Conservation (phyloP, 2,797 vertebrate genomes). For the Chloroceryle inda region DNA sequence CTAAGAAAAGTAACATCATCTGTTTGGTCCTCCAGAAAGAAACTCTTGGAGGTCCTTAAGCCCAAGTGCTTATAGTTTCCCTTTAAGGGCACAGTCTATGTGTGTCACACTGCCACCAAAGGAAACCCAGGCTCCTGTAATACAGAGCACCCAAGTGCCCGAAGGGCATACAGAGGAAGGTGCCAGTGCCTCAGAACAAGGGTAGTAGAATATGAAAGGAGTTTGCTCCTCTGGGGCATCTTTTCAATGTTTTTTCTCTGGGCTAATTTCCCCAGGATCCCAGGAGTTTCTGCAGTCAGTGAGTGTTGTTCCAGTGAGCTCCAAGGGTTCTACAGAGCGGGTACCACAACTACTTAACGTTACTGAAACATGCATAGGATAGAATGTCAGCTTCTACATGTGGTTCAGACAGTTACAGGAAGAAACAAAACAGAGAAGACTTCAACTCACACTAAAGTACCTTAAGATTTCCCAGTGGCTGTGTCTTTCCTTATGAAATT, state of each 20-base stretch:
- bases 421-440: background rate
- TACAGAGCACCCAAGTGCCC: background rate
- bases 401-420: background rate
- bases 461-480: background rate
- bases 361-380: background rate
- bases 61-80: accelerated
- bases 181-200: background rate
- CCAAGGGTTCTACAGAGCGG: accelerated
- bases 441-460: background rate
- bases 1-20: background rate
- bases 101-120: background rate
- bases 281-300: background rate
- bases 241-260: background rate
- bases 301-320: background rate
- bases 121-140: background rate
- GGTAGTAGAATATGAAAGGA: background rate
- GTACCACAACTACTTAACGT: background rate
- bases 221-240: background rate
- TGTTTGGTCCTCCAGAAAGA: background rate
- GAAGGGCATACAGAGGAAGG: background rate
- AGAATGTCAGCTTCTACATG: background rate
- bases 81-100: background rate
- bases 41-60: background rate
- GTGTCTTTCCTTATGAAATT: background rate
- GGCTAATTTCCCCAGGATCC: background rate